Evolutionary conservation across 1,140 invertebrate species (phyloP).

Genomic region (Drosophila leontia): DNA sequence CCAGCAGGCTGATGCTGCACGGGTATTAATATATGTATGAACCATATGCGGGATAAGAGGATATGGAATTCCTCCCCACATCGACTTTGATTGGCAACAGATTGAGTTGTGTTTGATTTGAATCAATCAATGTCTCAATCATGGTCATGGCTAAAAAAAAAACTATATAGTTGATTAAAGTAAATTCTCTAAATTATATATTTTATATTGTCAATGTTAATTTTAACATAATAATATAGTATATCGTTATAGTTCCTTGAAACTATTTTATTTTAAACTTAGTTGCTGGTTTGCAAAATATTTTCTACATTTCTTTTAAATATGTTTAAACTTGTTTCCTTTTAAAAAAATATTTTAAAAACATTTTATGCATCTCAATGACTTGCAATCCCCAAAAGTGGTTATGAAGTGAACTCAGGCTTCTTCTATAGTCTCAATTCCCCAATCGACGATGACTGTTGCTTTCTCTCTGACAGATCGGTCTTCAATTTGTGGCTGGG

Average conservation of each 20-base stretch:
- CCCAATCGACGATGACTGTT: conserved; percentile 20
- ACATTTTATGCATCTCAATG: neutral
- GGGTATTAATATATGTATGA: conserved; percentile 35
- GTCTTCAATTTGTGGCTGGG: conserved; percentile 48
- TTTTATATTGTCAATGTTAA: no score
- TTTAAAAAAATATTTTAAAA: neutral
- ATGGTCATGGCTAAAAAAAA: neutral
- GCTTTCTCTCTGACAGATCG: conserved; percentile 12
- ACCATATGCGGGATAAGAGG: conserved; percentile 3
- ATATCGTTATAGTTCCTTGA: no score
- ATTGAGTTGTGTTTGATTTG: conserved; percentile 46
- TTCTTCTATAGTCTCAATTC: conserved; percentile 4
- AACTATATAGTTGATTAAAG: conserved; percentile 15
- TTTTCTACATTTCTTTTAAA: no score
- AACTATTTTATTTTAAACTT: no score
- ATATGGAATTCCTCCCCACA: conserved; percentile 11
- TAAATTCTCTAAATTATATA: no score
- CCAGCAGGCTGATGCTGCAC: conserved; percentile 15
- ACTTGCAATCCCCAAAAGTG: neutral
- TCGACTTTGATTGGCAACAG: conserved; percentile 17
- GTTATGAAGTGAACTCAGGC: neutral
- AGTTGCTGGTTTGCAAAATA: no score
- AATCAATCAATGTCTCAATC: conserved; percentile 29
- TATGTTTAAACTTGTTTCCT: neutral
- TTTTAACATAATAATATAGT: no score